These are phyloP conservation scores for Petromus typicus DNA, from an alignment of 2,113 vertebrate species.

Conservation along the genomic window DNA sequence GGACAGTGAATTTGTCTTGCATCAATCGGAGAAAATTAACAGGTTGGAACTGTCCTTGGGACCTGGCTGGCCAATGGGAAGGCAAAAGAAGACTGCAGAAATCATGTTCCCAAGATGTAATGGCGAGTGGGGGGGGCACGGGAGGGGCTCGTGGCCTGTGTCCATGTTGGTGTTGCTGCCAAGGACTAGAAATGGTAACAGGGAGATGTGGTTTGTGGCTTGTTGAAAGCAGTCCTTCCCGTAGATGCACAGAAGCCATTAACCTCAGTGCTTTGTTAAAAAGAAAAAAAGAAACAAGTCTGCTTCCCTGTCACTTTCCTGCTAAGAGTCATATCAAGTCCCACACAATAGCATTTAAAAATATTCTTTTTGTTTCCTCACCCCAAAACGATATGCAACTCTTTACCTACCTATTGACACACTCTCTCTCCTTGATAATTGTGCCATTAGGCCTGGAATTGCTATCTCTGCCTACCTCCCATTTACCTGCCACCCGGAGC, in stretches of 20 bases:
- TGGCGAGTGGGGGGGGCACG: neutral
- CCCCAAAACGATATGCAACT: neutral
- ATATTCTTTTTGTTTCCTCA: constrained; percentile 16
- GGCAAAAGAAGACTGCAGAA: neutral
- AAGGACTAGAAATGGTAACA: constrained; percentile 29
- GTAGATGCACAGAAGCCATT: neutral
- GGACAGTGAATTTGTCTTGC: constrained; percentile 19
- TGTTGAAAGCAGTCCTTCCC: constrained; percentile 50
- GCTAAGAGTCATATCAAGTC: neutral
- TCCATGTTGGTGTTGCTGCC: neutral
- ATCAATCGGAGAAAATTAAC: constrained; percentile 29
- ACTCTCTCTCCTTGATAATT: neutral
- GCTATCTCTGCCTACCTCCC: constrained; percentile 72
- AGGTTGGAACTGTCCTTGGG: neutral
- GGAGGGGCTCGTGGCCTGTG: accelerated
- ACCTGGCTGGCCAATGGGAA: neutral
- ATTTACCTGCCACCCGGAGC: constrained; percentile 76
- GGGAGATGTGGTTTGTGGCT: neutral
- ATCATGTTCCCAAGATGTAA: neutral
- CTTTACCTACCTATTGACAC: constrained; percentile 44
- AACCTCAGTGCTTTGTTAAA: constrained; percentile 26
- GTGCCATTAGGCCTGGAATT: constrained; percentile 66
- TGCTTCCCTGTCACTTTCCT: neutral
- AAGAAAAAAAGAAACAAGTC: neutral
- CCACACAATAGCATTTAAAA: neutral